Evolutionary conservation across 2,888 invertebrate genomes (phyloP), one percentile per base, ranked within the genome.

Genomic region (Lasioglossum pauxillum): DNA sequence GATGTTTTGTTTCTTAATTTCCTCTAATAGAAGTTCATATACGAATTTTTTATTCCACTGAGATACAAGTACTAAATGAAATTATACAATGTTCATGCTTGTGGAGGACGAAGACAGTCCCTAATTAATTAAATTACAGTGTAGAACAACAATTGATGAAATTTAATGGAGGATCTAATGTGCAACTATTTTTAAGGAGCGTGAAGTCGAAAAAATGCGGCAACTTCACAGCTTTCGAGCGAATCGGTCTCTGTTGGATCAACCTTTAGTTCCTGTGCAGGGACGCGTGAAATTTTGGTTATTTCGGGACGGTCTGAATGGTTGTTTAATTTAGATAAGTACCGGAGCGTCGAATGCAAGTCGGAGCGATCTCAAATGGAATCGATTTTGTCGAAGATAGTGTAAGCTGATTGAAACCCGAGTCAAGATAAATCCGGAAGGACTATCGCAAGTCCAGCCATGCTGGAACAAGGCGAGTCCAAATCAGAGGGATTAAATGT

Each of bases 401-500:
- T 67, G 73, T 49, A 41, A 82, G n/a, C 69, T 41, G 78, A 75
- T 83, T 49, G 84, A 69, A 77, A 77, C 74, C 74, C 2, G 53
- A 77, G 60, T 77, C 46, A 71, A 83, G 77, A 83, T 78, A 84
- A 84, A 83, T 84, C 83, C 35, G 46, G 78, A 75, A 84, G 71
- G 83, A 67, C 57, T 83, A 78, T 71, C 75, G 41, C 78, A n/a
- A 49, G 57, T 74, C 38, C 67, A 41, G 83, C 57, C 57, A 78
- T 46, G 46, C 69, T 57, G 35, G 23, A 23, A n/a, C 46, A 27
- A 69, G 67, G 49, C 74, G 83, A 44, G 74, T 4, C 38, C 60
- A 60, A 84, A 84, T 83, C 84, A 78, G 83, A 71, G 78, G 78
- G 84, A 84, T 83, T 84, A 83, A 84, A 84, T 71, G 83, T 74